phyloP scores from a whole-genome alignment of 2,888 invertebrate genomes.

The Zelleria hepariella region DNA sequence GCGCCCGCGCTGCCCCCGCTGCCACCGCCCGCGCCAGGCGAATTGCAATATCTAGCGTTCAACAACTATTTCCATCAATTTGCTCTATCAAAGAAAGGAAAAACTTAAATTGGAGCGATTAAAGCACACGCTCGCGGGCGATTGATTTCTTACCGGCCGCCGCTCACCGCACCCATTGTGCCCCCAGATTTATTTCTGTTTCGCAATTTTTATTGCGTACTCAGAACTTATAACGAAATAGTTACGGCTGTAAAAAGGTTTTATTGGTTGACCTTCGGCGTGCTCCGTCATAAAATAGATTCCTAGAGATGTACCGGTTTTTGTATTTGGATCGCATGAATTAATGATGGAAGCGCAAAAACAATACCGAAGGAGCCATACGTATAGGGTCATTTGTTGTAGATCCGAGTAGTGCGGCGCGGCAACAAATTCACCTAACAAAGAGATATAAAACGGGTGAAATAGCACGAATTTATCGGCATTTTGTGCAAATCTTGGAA shows the following conservation, averaged over 20 bases:
- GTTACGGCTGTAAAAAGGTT: conserved; percentile 71
- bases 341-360: background rate
- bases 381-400: conserved; percentile 29
- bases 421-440: conserved; percentile 65
- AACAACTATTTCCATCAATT: conserved; percentile 60
- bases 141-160: conserved; percentile 48
- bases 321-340: conserved; percentile 1
- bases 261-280: conserved; percentile 71
- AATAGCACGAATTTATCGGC: conserved; percentile 63
- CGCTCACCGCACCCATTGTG: conserved; percentile 41
- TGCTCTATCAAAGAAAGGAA: conserved; percentile 50
- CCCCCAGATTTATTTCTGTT: conserved; percentile 64
- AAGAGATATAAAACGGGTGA: conserved; percentile 62
- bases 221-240: conserved; percentile 70
- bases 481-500: conserved; percentile 68
- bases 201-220: conserved; percentile 67
- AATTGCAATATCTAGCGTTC: conserved; percentile 46
- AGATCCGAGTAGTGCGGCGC: conserved; percentile 63
- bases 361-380: conserved; percentile 23
- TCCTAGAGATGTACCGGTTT: conserved; percentile 44
- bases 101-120: conserved; percentile 62
- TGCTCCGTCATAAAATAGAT: conserved; percentile 68
- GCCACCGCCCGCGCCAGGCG: background rate
- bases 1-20: conserved; percentile 10
- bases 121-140: conserved; percentile 40